phyloP scores from a whole-genome alignment of 2,113 vertebrate species.

The Charina bottae region DNA sequence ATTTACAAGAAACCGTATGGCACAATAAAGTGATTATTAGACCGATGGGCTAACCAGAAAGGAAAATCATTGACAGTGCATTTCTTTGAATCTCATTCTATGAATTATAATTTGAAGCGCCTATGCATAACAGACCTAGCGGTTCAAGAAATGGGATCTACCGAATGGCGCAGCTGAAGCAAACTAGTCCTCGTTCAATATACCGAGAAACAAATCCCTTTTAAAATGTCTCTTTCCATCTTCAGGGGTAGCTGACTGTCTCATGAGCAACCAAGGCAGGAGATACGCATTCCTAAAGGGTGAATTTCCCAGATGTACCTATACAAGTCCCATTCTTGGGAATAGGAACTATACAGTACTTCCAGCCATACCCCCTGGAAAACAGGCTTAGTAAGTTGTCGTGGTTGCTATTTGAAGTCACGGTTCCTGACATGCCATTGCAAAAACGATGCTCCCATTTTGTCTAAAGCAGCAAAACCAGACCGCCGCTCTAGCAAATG shows the following conservation, averaged over 20 bases:
- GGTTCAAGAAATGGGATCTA: constrained; percentile 38
- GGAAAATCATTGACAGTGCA: constrained; percentile 65
- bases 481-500: constrained; percentile 10
- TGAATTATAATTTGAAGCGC: constrained; percentile 49
- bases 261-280: constrained; percentile 50
- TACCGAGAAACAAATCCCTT: constrained; percentile 57
- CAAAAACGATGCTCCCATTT: constrained; percentile 48
- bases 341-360: constrained; percentile 17
- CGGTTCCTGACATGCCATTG: constrained; percentile 55
- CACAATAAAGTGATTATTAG: constrained; percentile 73
- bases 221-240: constrained; percentile 41
- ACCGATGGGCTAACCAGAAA: constrained; percentile 66
- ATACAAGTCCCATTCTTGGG: constrained; percentile 23
- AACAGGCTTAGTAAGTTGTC: constrained; percentile 37
- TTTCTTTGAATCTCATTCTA: constrained; percentile 74
- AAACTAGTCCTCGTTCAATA: constrained; percentile 59
- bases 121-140: background rate
- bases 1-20: constrained; percentile 70
- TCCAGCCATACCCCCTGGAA: constrained; percentile 32
- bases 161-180: constrained; percentile 25
- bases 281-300: constrained; percentile 53
- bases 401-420: constrained; percentile 48
- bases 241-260: constrained; percentile 9
- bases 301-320: constrained; percentile 48
- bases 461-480: background rate